phyloP scores from a whole-genome alignment of 2,888 invertebrate species.

The Pyralis farinalis region DNA sequence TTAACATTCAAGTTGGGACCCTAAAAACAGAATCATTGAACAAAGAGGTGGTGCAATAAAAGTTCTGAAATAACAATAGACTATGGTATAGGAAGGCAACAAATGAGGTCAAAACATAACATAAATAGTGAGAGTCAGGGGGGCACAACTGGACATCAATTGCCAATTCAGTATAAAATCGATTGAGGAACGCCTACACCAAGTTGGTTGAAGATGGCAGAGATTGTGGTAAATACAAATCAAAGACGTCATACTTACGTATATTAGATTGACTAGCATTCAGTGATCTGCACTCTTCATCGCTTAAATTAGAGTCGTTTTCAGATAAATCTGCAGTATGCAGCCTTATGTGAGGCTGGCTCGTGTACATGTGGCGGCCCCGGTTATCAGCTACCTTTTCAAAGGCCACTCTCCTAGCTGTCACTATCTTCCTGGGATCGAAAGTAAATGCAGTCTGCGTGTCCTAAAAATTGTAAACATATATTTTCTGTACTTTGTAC shows the following conservation, averaged over 20 bases:
- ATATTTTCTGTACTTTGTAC: not conserved
- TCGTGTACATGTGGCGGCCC: constrained; percentile 42
- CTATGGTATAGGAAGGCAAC: too few species aligned
- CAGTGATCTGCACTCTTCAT: constrained; percentile 63
- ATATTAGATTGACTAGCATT: constrained; percentile 61
- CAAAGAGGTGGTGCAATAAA: too few species aligned
- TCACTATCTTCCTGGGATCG: constrained; percentile 51
- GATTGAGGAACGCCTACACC: too few species aligned
- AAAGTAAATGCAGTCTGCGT: constrained; percentile 55
- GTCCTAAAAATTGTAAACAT: constrained; percentile 34
- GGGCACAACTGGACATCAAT: too few species aligned
- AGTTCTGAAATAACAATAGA: too few species aligned
- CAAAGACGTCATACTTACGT: constrained; percentile 34
- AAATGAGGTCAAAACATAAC: too few species aligned
- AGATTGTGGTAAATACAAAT: too few species aligned
- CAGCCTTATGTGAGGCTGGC: constrained; percentile 50
- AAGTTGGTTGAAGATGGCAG: too few species aligned
- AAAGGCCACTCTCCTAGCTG: constrained; percentile 36
- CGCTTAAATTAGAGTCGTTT: constrained; percentile 63
- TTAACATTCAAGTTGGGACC: too few species aligned
- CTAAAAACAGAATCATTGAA: too few species aligned
- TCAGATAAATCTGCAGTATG: constrained; percentile 57
- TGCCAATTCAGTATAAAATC: too few species aligned
- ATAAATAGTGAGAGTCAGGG: too few species aligned
- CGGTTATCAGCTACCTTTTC: constrained; percentile 33